Evolutionary conservation across 2,888 invertebrate species (phyloP).

Genomic region (Tinea pellionella): DNA sequence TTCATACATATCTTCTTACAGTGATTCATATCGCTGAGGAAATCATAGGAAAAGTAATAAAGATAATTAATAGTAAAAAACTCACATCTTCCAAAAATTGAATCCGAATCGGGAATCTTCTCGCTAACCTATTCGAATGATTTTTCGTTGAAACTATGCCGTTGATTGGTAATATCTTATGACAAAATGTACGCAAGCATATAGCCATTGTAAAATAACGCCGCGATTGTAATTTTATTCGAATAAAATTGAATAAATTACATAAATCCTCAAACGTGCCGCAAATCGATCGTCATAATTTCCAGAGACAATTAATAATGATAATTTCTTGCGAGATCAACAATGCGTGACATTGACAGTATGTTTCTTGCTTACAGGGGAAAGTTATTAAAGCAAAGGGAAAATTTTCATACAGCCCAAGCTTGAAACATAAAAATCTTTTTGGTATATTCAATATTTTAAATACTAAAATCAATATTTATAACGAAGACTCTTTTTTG

Average conservation of each 20-base stretch:
- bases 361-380: not conserved
- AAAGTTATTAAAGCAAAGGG: too few relatives aligned
- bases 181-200: slow-evolving; percentile 67
- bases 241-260: slow-evolving; percentile 15
- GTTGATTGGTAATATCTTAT: slow-evolving; percentile 64
- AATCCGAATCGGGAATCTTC: slow-evolving; percentile 56
- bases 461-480: too few relatives aligned
- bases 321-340: slow-evolving; percentile 19
- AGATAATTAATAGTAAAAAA: slow-evolving; percentile 17
- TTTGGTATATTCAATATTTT: too few relatives aligned
- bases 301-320: slow-evolving; percentile 28
- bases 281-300: slow-evolving; percentile 31
- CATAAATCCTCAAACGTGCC: slow-evolving; percentile 33
- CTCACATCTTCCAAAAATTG: slow-evolving; percentile 68
- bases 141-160: slow-evolving; percentile 64
- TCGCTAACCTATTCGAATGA: slow-evolving; percentile 60
- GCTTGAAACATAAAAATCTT: too few relatives aligned
- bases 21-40: not conserved
- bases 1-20: too few relatives aligned
- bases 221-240: not conserved
- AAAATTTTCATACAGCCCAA: too few relatives aligned
- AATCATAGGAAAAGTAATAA: too few relatives aligned
- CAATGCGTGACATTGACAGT: slow-evolving; percentile 34
- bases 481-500: too few relatives aligned
- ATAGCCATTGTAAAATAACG: slow-evolving; percentile 60